Evolutionary conservation across 2,113 vertebrate genomes (phyloP).

Genomic region (Psammodynastes pulverulentus): DNA sequence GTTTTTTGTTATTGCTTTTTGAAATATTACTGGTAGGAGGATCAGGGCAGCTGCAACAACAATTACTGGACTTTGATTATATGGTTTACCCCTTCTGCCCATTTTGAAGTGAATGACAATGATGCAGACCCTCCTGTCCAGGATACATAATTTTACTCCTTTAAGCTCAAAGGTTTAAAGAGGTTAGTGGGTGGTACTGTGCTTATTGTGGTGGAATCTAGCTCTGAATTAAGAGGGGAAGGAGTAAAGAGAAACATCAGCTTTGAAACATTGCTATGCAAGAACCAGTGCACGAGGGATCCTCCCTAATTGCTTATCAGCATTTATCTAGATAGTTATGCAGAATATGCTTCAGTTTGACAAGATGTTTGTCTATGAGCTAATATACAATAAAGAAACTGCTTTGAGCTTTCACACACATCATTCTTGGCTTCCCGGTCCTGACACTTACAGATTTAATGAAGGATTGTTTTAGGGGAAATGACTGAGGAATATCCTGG

Average conservation of each 20-base stretch:
- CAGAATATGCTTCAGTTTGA: not conserved
- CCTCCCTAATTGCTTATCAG: not conserved
- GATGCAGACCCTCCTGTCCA: not conserved
- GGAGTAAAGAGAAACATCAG: not conserved
- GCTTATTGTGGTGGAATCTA: not conserved
- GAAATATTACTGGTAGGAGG: not conserved
- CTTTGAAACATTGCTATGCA: not conserved
- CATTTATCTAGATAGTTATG: not conserved
- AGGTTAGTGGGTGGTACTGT: not conserved
- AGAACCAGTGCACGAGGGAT: not conserved
- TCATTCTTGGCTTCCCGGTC: not conserved
- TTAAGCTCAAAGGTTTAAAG: not conserved
- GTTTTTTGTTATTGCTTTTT: not conserved
- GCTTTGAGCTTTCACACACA: not conserved
- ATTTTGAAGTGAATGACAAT: not conserved
- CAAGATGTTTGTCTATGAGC: not conserved
- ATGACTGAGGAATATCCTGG: not conserved
- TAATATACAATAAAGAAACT: not conserved
- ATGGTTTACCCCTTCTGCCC: not conserved
- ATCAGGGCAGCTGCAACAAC: not conserved
- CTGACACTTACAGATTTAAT: not conserved
- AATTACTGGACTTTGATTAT: not conserved
- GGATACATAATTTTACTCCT: not conserved
- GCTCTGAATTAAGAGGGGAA: not conserved
- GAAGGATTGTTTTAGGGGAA: not conserved